A percentile compares a stretch with the other conserved stretches of the same genome.
phyloP scores from a whole-genome alignment of 2,113 vertebrate species.

The Sterna hirundo region DNA sequence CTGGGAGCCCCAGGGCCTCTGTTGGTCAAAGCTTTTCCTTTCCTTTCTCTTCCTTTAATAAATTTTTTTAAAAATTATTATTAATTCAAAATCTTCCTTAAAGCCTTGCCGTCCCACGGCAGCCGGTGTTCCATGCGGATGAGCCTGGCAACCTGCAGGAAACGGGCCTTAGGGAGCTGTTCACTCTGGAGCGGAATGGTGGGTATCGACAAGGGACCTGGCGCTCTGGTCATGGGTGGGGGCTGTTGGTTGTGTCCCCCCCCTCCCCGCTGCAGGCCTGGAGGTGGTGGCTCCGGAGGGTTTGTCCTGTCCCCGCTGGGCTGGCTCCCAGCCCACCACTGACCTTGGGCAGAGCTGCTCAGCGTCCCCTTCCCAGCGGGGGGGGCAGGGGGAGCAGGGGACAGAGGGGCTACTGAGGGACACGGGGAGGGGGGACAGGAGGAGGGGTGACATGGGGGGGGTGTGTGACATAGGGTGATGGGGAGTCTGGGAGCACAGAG shows the following conservation, averaged over 20 bases:
- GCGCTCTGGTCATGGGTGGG: fast-evolving
- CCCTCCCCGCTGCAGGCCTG: not conserved
- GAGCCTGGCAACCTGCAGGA: not conserved
- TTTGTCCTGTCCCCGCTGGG: not conserved
- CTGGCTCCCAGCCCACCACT: not conserved
- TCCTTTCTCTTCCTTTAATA: not conserved
- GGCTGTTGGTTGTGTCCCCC: not conserved
- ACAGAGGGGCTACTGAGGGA: not conserved
- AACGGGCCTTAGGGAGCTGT: not conserved
- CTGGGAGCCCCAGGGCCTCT: not conserved
- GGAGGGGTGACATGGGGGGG: not conserved
- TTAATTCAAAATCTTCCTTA: too few species aligned
- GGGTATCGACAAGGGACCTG: not conserved
- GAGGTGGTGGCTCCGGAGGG: not conserved
- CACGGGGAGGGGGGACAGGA: too few species aligned
- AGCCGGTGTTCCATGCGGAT: fast-evolving
- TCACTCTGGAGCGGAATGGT: not conserved
- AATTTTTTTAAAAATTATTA: not conserved
- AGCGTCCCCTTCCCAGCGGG: not conserved
- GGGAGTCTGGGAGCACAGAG: not conserved
- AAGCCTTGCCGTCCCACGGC: not conserved
- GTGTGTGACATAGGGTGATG: not conserved
- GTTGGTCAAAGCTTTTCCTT: not conserved
- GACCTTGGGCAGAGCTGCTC: not conserved
- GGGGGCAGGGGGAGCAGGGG: not conserved